Evolutionary conservation across 2,797 vertebrate genomes (phyloP).

Genomic region (Pogonophryne albipinna): DNA sequence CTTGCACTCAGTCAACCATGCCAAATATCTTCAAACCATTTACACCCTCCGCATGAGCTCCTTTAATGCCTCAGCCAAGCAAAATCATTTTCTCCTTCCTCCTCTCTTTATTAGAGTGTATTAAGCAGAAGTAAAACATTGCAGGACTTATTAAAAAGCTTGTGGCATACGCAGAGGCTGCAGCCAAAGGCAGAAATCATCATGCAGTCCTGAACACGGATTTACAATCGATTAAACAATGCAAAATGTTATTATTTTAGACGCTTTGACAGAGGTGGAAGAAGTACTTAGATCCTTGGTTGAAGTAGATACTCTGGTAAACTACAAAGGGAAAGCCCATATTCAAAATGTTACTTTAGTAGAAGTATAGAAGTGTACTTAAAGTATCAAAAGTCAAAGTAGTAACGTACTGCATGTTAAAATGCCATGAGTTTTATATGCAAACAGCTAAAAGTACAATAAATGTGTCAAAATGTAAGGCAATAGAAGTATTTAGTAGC

Average conservation of each 20-base stretch:
- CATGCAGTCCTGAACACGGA: conserved; percentile 20
- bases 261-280: background rate
- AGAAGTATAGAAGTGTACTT: no score
- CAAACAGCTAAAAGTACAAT: no score
- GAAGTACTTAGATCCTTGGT: no score
- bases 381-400: no score
- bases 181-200: conserved; percentile 29
- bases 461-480: no score
- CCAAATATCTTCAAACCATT: conserved; percentile 21
- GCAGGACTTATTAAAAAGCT: conserved; percentile 19
- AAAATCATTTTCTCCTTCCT: conserved; percentile 20
- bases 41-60: conserved; percentile 12
- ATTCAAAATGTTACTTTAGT: no score
- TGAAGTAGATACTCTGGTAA: no score
- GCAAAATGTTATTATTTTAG: conserved; percentile 9
- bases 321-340: no score
- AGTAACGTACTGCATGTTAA: no score
- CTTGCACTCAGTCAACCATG: conserved; percentile 32
- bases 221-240: conserved; percentile 16
- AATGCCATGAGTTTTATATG: no score
- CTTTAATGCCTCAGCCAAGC: conserved; percentile 25
- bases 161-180: conserved; percentile 38
- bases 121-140: conserved; percentile 20
- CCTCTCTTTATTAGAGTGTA: conserved; percentile 24
- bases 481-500: no score